Conservation (phyloP, 1,140 invertebrate genomes). For the Drosophila watanabei region DNA sequence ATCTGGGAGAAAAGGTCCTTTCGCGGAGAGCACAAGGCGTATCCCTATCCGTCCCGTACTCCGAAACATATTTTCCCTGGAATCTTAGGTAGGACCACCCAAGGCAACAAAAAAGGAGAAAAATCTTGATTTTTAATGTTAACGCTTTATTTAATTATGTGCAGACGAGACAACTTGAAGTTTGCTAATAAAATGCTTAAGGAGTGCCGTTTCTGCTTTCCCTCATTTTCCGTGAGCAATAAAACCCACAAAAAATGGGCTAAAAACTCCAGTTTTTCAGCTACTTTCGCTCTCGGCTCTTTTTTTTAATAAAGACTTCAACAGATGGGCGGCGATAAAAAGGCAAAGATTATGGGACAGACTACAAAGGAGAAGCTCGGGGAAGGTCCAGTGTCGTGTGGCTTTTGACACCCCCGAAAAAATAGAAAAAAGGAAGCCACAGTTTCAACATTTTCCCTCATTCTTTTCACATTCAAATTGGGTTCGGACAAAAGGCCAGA, state of each 20-base stretch:
- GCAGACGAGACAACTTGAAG: conserved; percentile 77
- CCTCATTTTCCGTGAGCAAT: conserved; percentile 54
- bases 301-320: conserved; percentile 84
- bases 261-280: conserved; percentile 69
- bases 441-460: conserved; percentile 44
- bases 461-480: conserved; percentile 66
- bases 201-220: conserved; percentile 27
- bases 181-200: conserved; percentile 83
- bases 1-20: conserved; percentile 55
- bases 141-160: conserved; percentile 85
- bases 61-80: conserved; percentile 23
- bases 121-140: conserved; percentile 85
- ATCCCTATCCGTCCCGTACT: conserved; percentile 34
- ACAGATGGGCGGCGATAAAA: conserved; percentile 80
- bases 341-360: conserved; percentile 79
- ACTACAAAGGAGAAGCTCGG: conserved; percentile 40
- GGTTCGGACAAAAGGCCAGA: conserved; percentile 60
- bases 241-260: conserved; percentile 82
- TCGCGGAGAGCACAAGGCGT: conserved; percentile 12
- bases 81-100: neutral
- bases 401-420: conserved; percentile 61
- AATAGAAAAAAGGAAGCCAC: conserved; percentile 21
- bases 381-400: conserved; percentile 64
- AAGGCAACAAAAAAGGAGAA: conserved; percentile 11
- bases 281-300: conserved; percentile 19